phyloP scores from a whole-genome alignment of 2,797 vertebrate species.

The Semotilus atromaculatus region DNA sequence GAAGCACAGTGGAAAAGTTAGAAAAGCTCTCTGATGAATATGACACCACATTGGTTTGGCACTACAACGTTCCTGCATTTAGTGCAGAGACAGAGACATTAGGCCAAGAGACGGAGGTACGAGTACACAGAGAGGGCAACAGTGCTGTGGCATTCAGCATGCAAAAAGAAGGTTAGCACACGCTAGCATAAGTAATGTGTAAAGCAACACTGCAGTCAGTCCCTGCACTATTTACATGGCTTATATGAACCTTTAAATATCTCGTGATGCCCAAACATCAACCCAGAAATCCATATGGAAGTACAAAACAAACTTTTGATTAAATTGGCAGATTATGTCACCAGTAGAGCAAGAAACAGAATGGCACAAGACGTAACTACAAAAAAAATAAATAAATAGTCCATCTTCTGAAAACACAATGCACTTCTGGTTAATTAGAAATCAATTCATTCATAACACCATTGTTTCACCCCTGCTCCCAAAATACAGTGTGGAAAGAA shows the following conservation, averaged over 20 bases:
- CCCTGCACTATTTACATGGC: slow-evolving; percentile 31
- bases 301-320: neutral
- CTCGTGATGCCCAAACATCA: neutral
- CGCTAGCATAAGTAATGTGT: slow-evolving; percentile 23
- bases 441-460: slow-evolving; percentile 63
- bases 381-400: slow-evolving; percentile 32
- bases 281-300: neutral
- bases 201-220: slow-evolving; percentile 15
- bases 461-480: slow-evolving; percentile 11
- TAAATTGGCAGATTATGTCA: slow-evolving; percentile 16
- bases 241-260: slow-evolving; percentile 13
- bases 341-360: slow-evolving; percentile 20
- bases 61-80: slow-evolving; percentile 32
- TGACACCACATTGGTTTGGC: slow-evolving; percentile 25
- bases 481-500: slow-evolving; percentile 39
- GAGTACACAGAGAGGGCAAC: slow-evolving; percentile 22
- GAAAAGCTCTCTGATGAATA: slow-evolving; percentile 39
- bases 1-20: slow-evolving; percentile 32
- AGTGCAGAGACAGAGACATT: slow-evolving; percentile 25
- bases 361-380: slow-evolving; percentile 21
- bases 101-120: slow-evolving; percentile 27
- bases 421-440: slow-evolving; percentile 66
- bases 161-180: slow-evolving; percentile 43
- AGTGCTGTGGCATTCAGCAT: slow-evolving; percentile 30
- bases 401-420: slow-evolving; percentile 26